Evolutionary conservation across 1,140 invertebrate species (phyloP).

Genomic region (Cheumatopsyche charites): DNA sequence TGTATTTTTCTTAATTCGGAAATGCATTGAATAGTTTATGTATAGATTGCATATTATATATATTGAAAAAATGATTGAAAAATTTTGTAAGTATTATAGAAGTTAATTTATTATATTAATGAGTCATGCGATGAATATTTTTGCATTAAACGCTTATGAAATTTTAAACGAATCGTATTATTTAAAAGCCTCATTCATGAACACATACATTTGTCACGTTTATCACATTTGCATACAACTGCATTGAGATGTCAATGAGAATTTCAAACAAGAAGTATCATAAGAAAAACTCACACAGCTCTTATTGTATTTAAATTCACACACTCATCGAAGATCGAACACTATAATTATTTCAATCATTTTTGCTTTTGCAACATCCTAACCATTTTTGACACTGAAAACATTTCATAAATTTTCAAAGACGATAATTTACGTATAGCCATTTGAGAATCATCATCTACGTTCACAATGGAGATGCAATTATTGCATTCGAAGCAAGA

Average conservation of each 20-base stretch:
- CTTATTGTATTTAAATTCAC: too few relatives aligned
- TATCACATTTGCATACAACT: too few relatives aligned
- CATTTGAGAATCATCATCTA: not conserved
- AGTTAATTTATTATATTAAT: slow-evolving; percentile 46
- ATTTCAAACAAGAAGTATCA: too few relatives aligned
- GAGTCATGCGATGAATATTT: slow-evolving; percentile 49
- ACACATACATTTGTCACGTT: too few relatives aligned
- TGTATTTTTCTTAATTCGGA: slow-evolving; percentile 16
- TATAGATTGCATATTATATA: slow-evolving; percentile 28
- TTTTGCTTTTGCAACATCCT: too few relatives aligned
- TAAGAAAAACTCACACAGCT: too few relatives aligned
- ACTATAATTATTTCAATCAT: too few relatives aligned
- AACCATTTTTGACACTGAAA: too few relatives aligned
- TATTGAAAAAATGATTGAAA: not conserved
- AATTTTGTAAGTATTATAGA: slow-evolving; percentile 40
- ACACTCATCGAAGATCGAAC: too few relatives aligned
- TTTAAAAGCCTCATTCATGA: not conserved
- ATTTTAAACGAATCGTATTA: slow-evolving; percentile 13
- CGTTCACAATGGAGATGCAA: slow-evolving; percentile 14
- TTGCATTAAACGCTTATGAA: slow-evolving; percentile 49
- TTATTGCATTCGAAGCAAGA: slow-evolving; percentile 14
- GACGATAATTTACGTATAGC: too few relatives aligned
- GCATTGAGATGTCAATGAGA: too few relatives aligned
- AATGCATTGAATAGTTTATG: slow-evolving; percentile 35
- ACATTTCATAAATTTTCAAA: too few relatives aligned